Evolutionary conservation across 2,888 invertebrate species (phyloP), one percentile per base, ranked within the genome.

Genomic region (Drosophila peninsularis): DNA sequence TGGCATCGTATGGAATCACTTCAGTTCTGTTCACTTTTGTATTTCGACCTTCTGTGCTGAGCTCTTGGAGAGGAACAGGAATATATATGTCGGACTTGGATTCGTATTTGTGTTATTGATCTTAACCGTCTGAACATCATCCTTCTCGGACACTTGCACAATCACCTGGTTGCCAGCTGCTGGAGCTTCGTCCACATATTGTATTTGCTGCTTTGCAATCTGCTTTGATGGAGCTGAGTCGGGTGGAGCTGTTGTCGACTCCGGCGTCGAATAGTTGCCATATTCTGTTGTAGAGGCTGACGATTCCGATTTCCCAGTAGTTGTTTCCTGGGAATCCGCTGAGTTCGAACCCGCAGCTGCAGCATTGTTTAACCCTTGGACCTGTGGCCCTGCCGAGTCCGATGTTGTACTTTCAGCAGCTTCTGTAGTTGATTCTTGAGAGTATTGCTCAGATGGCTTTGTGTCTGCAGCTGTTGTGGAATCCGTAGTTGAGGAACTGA

Each of bases 111-210:
- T 24, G 30, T 50, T 69, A 7, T 36, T 19, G 2, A 73, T 52
- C 34, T 39, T 62, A 14, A 73, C 9, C 7, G 27, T 70, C 19
- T 62, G 70, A 2, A n/a, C 30, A 2, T 42, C 55, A 1, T 60
- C 34, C 19, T 57, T 41, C 1, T 61, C 36, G 2, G 49, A 32
- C 7, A 57, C 45, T 17, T 56, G 24, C 3, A 75, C 17, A 3
- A 32, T 37, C 24, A 70, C 2, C 19, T 54, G 41, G 5, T 11
- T 54, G 13, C 13, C 39, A 44, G 60, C 27, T 2, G 19, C 24
- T 5, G 21, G 2, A 36, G 36, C 11, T 13, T 1, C 17, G 11
- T 32, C 30, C 9, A 10, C n/a, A 27, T 19, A 13, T 30, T 11
- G 17, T 32, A 17, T 17, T 10, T 30, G 11, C 11, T 49, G 17